A percentile compares a stretch with the other conserved stretches of the same genome.
phyloP scores from a whole-genome alignment of 2,888 invertebrate genomes.

The Hypselothyrea guttata region DNA sequence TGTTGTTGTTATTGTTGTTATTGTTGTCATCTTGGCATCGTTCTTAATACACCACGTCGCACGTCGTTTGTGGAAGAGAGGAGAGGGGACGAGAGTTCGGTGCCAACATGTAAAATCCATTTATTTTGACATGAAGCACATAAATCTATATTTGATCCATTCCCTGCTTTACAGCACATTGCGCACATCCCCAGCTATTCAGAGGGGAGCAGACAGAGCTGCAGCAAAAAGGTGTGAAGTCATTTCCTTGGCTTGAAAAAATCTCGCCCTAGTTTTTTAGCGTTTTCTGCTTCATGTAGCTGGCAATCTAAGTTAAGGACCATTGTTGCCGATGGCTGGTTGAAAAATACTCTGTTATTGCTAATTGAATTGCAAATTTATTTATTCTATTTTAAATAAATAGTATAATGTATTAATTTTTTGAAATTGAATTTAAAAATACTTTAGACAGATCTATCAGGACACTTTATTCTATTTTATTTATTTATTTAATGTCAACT shows the following conservation, averaged over 20 bases:
- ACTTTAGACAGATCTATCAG: no score
- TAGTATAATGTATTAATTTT: no score
- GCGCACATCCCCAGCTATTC: background rate
- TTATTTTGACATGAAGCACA: conserved; percentile 73
- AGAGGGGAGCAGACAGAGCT: background rate
- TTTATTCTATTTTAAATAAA: no score
- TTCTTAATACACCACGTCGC: conserved; percentile 3
- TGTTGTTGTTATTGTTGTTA: conserved; percentile 20
- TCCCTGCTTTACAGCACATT: conserved; percentile 35
- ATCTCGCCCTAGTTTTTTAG: conserved; percentile 3
- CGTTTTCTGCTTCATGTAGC: background rate
- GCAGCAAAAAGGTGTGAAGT: conserved; percentile 58
- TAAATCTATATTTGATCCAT: conserved; percentile 77
- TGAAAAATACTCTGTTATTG: conserved; percentile 9
- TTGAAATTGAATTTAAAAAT: no score
- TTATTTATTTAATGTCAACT: no score
- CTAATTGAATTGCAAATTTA: no score
- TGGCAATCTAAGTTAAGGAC: background rate
- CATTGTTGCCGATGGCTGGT: background rate
- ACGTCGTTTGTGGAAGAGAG: background rate
- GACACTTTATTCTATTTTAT: no score
- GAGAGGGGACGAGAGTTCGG: conserved; percentile 29
- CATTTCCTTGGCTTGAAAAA: conserved; percentile 45
- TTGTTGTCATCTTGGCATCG: conserved; percentile 10
- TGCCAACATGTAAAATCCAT: conserved; percentile 75